These are phyloP conservation scores for Dysdera silvatica DNA, from an alignment of 1,140 invertebrate species.

Conservation along the genomic window DNA sequence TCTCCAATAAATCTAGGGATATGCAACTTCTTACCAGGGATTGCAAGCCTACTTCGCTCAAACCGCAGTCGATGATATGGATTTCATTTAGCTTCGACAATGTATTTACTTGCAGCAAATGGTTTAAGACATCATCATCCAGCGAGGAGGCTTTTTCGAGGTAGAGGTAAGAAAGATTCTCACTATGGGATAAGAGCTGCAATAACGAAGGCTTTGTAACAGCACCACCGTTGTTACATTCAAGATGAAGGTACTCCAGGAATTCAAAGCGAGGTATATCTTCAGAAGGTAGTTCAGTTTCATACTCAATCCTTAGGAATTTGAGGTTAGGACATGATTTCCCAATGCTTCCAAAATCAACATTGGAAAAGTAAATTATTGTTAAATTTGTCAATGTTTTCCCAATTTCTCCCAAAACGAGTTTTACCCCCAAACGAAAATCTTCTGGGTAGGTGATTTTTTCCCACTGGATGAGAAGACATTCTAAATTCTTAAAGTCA, in stretches of 20 bases:
- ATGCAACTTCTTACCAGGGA: not conserved
- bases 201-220: not conserved
- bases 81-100: constrained; percentile 7
- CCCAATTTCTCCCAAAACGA: constrained; percentile 7
- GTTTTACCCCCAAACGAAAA: constrained; percentile 8
- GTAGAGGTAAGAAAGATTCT: not conserved
- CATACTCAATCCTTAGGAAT: constrained; percentile 9
- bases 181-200: not conserved
- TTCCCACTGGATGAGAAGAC: constrained; percentile 16
- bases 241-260: constrained; percentile 1
- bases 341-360: constrained; percentile 7
- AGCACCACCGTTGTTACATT: not conserved
- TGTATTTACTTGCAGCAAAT: constrained; percentile 7
- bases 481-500: constrained; percentile 10
- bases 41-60: not conserved
- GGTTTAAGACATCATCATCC: not conserved
- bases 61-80: not conserved
- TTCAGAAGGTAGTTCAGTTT: not conserved
- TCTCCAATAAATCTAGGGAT: constrained; percentile 1
- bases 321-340: not conserved
- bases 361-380: constrained; percentile 11
- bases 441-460: not conserved
- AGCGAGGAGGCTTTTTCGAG: not conserved
- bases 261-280: not conserved
- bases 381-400: constrained; percentile 1